phyloP scores from a whole-genome alignment of 2,113 vertebrate species.

The Stercorarius parasiticus region DNA sequence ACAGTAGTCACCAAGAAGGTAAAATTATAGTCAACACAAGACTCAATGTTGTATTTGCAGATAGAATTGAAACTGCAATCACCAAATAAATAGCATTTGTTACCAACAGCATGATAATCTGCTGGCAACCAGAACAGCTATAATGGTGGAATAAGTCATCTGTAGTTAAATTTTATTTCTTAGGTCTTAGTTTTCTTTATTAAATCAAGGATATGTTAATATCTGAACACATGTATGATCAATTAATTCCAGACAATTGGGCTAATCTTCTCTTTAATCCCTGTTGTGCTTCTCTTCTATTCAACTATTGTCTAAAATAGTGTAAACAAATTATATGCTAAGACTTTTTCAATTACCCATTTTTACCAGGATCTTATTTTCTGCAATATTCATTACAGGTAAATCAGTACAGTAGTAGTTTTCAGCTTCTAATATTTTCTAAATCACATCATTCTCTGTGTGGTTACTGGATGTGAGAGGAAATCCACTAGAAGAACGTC shows the following conservation, averaged over 20 bases:
- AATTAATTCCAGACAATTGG: neutral
- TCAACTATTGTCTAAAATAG: neutral
- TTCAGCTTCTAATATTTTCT: neutral
- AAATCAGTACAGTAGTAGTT: neutral
- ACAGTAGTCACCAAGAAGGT: neutral
- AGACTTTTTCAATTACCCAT: neutral
- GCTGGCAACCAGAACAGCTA: neutral
- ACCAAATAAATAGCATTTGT: neutral
- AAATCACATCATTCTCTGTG: neutral
- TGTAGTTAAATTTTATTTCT: neutral
- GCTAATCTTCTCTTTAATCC: neutral
- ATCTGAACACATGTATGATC: neutral
- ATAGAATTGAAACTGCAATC: neutral
- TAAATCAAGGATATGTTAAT: neutral
- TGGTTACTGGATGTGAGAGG: neutral
- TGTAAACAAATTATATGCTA: neutral
- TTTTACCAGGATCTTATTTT: neutral
- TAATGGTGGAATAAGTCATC: neutral
- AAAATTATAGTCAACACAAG: neutral
- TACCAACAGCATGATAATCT: neutral
- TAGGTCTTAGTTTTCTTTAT: neutral
- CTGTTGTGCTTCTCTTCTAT: neutral
- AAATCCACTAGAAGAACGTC: neutral
- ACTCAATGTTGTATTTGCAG: neutral
- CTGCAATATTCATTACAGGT: neutral